These are phyloP conservation scores for Creontiades dilutus DNA, from an alignment of 2,888 invertebrate species.

Conservation along the genomic window DNA sequence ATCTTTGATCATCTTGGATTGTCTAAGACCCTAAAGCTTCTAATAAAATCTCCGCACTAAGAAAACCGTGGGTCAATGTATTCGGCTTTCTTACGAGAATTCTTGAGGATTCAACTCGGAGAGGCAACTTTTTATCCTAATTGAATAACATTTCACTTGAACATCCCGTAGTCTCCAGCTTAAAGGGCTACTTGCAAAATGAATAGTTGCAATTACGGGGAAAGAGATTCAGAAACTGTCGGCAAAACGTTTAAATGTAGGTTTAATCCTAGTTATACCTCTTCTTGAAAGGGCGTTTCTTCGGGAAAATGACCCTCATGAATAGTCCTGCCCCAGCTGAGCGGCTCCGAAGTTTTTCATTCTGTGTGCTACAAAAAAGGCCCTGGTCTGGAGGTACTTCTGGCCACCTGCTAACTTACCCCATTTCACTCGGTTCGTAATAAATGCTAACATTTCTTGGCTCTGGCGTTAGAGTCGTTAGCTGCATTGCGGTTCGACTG, in stretches of 20 bases:
- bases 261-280: slow-evolving; percentile 1
- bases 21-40: no score
- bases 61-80: no score
- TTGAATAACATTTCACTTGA: neutral
- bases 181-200: neutral
- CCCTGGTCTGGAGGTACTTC: neutral
- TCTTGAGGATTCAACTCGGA: neutral
- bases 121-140: neutral
- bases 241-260: neutral
- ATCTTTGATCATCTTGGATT: no score
- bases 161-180: neutral
- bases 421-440: neutral
- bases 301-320: slow-evolving; percentile 21
- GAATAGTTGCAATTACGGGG: neutral
- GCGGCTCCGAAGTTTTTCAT: neutral
- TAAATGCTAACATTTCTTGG: neutral
- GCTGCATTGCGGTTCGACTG: neutral
- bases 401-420: neutral
- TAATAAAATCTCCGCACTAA: no score
- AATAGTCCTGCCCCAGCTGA: neutral
- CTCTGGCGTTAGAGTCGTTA: neutral
- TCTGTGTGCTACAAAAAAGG: neutral
- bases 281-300: neutral
- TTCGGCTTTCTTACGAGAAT: no score
- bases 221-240: neutral